Percentiles rank a stretch among this genome's conserved stretches.
phyloP scores from a whole-genome alignment of 2,113 vertebrate species.

The Rhea pennata region DNA sequence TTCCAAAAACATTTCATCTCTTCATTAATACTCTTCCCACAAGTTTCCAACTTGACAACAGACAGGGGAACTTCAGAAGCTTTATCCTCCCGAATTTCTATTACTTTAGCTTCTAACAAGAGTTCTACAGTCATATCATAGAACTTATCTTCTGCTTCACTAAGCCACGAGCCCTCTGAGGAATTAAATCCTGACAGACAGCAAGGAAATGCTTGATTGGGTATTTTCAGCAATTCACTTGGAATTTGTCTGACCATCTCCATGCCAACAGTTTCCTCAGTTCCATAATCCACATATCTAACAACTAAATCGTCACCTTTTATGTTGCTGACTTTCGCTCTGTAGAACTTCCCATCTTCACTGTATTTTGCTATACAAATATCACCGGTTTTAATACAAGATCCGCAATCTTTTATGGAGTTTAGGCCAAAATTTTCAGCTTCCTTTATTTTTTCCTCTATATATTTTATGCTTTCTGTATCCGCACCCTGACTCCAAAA shows the following conservation, averaged over 20 bases:
- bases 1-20: slow-evolving; percentile 82
- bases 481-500: slow-evolving; percentile 88
- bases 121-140: slow-evolving; percentile 75
- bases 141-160: slow-evolving; percentile 78
- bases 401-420: background rate
- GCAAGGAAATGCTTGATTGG: slow-evolving; percentile 88
- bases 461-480: slow-evolving; percentile 71
- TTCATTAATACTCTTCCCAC: slow-evolving; percentile 80
- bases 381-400: slow-evolving; percentile 70
- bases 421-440: slow-evolving; percentile 45
- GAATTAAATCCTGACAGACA: slow-evolving; percentile 83
- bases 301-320: slow-evolving; percentile 68
- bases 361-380: slow-evolving; percentile 82
- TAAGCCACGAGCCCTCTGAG: slow-evolving; percentile 79
- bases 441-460: slow-evolving; percentile 77
- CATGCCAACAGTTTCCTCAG: slow-evolving; percentile 71
- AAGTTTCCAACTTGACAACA: slow-evolving; percentile 78
- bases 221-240: slow-evolving; percentile 67
- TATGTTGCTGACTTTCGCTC: slow-evolving; percentile 79
- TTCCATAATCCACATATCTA: slow-evolving; percentile 90
- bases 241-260: slow-evolving; percentile 79
- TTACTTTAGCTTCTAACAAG: slow-evolving; percentile 80
- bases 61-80: slow-evolving; percentile 59
- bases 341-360: slow-evolving; percentile 85
- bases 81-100: slow-evolving; percentile 55